Percentiles rank a stretch among this genome's conserved stretches.
Evolutionary conservation across 1,140 invertebrate genomes (phyloP).

Genomic region (Parapsyche elsis): DNA sequence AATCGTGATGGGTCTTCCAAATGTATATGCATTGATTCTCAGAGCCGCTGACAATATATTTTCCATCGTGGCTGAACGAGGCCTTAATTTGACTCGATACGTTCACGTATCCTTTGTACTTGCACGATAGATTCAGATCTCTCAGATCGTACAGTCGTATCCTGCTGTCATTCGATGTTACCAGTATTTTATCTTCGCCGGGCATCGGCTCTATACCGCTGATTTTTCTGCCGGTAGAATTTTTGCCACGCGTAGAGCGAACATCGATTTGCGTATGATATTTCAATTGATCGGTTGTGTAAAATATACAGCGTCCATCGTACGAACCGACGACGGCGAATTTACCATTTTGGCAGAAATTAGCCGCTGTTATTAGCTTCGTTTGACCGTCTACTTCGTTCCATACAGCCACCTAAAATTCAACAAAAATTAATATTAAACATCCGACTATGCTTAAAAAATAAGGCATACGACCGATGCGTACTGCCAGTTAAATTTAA

Average conservation of each 20-base stretch:
- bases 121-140: slow-evolving; percentile 95
- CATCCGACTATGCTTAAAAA: too few relatives aligned
- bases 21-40: slow-evolving; percentile 98
- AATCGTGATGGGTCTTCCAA: slow-evolving; percentile 97
- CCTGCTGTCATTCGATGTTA: slow-evolving; percentile 98
- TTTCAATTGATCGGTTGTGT: slow-evolving; percentile 96
- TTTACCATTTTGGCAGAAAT: slow-evolving; percentile 97
- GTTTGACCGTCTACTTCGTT: slow-evolving; percentile 95
- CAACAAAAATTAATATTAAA: not conserved
- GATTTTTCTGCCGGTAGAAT: slow-evolving; percentile 93
- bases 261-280: slow-evolving; percentile 99
- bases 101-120: slow-evolving; percentile 96
- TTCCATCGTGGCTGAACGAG: slow-evolving; percentile 95
- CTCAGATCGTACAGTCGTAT: slow-evolving; percentile 97
- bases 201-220: slow-evolving; percentile 98
- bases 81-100: slow-evolving; percentile 98
- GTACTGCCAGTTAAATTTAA: too few relatives aligned
- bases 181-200: slow-evolving; percentile 95
- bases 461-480: too few relatives aligned
- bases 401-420: slow-evolving; percentile 85
- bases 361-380: slow-evolving; percentile 97
- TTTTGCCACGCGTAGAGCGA: slow-evolving; percentile 92
- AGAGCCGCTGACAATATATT: slow-evolving; percentile 97
- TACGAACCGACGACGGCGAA: slow-evolving; percentile 98
- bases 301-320: slow-evolving; percentile 98